phyloP scores from a whole-genome alignment of 1,140 invertebrate species.

The Aphelenchoides avenae region DNA sequence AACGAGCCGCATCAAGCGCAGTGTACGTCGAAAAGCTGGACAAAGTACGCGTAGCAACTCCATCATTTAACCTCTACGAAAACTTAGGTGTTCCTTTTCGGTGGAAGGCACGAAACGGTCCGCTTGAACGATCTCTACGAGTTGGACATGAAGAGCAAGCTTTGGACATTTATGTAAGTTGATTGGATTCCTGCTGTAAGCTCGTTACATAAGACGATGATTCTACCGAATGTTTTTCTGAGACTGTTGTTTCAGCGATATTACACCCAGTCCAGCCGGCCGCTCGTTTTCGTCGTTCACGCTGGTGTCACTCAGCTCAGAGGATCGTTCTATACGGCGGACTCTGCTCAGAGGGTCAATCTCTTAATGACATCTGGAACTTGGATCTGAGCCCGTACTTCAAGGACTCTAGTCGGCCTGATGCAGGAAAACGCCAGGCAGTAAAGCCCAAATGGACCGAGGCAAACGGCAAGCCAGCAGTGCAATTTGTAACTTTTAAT shows the following conservation, averaged over 20 bases:
- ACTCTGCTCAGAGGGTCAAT: slow-evolving; percentile 6
- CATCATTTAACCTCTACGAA: too few species aligned
- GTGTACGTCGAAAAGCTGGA: slow-evolving; percentile 13
- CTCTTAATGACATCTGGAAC: slow-evolving; percentile 14
- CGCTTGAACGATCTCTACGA: slow-evolving; percentile 14
- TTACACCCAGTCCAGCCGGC: slow-evolving; percentile 1
- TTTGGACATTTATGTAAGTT: slow-evolving; percentile 19
- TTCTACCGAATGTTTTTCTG: too few species aligned
- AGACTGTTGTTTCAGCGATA: too few species aligned
- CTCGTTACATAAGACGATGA: too few species aligned
- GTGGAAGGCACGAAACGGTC: slow-evolving; percentile 2
- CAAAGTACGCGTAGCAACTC: too few species aligned
- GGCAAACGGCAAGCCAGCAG: too few species aligned
- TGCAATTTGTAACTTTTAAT: too few species aligned
- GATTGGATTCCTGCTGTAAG: too few species aligned
- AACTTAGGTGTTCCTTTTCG: slow-evolving; percentile 23
- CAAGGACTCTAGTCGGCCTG: too few species aligned
- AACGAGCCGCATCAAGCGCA: slow-evolving; percentile 9
- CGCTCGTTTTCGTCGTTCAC: slow-evolving; percentile 22
- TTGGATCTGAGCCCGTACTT: too few species aligned
- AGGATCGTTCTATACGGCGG: slow-evolving; percentile 8
- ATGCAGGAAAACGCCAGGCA: slow-evolving; percentile 3
- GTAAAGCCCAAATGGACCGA: slow-evolving; percentile 14
- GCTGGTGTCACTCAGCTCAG: neutral
- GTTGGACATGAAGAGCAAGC: slow-evolving; percentile 1